A percentile compares a stretch with the other conserved stretches of the same genome.
Evolutionary conservation across 2,113 vertebrate genomes (phyloP).

Genomic region (Ahaetulla prasina): DNA sequence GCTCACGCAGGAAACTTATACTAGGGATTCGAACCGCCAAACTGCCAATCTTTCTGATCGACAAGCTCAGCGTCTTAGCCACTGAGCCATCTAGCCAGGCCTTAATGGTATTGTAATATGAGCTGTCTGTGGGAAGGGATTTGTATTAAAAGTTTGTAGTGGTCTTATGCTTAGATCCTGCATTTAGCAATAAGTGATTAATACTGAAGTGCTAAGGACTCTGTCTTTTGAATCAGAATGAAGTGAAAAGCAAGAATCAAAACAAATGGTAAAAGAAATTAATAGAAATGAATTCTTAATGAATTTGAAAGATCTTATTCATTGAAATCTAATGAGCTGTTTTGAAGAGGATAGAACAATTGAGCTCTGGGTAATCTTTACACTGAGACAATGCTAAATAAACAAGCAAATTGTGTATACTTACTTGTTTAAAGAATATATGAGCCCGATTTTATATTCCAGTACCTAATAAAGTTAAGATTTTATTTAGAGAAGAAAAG

Average conservation of each 20-base stretch:
- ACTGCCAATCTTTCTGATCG: too few relatives aligned
- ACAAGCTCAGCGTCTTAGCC: too few relatives aligned
- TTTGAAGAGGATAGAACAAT: neutral
- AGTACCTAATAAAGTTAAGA: neutral
- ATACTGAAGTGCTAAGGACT: neutral
- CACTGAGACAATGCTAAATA: neutral
- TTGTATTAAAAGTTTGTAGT: neutral
- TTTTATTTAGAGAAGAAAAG: neutral
- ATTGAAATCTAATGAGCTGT: neutral
- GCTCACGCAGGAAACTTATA: too few relatives aligned
- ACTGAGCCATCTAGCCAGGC: too few relatives aligned
- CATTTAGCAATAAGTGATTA: neutral
- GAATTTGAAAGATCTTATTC: neutral
- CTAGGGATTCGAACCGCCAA: too few relatives aligned
- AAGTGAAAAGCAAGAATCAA: neutral
- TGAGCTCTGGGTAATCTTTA: neutral
- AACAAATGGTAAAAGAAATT: neutral
- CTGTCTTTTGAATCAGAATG: neutral
- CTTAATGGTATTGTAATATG: neutral
- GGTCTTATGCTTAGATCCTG: neutral
- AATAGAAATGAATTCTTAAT: neutral
- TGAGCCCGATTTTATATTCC: neutral
- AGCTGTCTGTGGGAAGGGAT: neutral
- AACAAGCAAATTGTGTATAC: neutral
- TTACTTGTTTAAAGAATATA: neutral